Base-by-base conservation (phyloP, 2,797 vertebrate species). In the Poecilia gillii region DNA sequence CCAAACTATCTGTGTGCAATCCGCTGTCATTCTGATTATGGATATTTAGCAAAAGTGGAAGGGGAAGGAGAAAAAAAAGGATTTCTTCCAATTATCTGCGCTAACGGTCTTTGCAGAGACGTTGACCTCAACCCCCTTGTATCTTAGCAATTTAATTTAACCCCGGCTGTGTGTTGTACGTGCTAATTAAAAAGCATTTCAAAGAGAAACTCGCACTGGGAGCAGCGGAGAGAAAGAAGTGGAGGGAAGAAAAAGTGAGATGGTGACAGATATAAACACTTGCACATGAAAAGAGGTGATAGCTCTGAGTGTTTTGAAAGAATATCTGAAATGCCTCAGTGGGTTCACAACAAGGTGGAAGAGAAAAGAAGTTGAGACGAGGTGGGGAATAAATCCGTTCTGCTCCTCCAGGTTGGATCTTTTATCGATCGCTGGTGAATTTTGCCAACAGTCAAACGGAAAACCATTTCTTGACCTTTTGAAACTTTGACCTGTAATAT, bases 91-190 rank as follows among this genome's bases (percentile, higher is more conserved):
- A 96, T 96, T 96, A 96, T 95, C 93, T 91, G 88, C 76, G 90
- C 88, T 88, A 93, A 90, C 87, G 82, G 91, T 94, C 92, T 93
- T 93, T 87, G 91, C 88, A 55, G 87, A 95, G 90, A 92, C 84
- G 81, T 92, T 95, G 95, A 95, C 95, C 95, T 92, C 91, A 71
- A 92, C 94, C 94, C 91, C 80, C 84, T 81, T 89, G 93, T 91
- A 94, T 94, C 93, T 91, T 78, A 86, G 94, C 94, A 94, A 94
- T 96, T 94, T 94, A 94, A 93, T 95, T 93, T 95, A 94, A 95
- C 95, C 95, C 87, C 28, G 79, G 87, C 88, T 88, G 90, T 80
- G 90, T 91, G 91, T 88, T 86, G 85, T 90, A 88, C 43, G 88
- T 79, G 89, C 90, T 95, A 96, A 96, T 96, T 95, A 95, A 91